Evolutionary conservation across 53 echinoderm and acorn worm species (phyloP).

Genomic region (Crossaster papposus): DNA sequence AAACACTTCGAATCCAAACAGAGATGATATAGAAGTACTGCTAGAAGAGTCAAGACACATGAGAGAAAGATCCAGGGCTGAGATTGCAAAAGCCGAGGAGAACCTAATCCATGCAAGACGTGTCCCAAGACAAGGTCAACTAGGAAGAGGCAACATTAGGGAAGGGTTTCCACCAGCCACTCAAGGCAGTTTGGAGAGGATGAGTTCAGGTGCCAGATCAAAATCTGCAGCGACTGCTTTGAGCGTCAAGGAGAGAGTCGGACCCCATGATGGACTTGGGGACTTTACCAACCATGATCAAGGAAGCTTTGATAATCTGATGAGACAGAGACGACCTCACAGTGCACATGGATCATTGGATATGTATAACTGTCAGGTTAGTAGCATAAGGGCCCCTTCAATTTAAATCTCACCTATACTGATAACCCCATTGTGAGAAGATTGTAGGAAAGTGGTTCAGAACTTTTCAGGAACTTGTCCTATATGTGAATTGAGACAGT

Average conservation of each 20-base stretch:
- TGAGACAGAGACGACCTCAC: constrained; percentile 24
- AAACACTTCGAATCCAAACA: background rate
- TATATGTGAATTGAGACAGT: too few species aligned
- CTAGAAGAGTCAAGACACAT: constrained; percentile 72
- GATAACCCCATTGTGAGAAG: too few species aligned
- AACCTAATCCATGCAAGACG: constrained; percentile 61
- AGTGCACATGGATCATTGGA: constrained; percentile 33
- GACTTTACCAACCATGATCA: background rate
- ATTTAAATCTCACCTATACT: too few species aligned
- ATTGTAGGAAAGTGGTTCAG: too few species aligned
- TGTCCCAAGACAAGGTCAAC: background rate
- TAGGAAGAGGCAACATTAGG: background rate
- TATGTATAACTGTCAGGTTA: constrained; percentile 38
- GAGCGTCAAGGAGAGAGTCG: background rate
- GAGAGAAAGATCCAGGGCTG: constrained; percentile 72
- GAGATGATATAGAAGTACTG: constrained; percentile 54
- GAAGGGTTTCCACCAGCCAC: background rate
- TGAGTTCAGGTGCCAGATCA: constrained; percentile 13
- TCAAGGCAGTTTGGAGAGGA: background rate
- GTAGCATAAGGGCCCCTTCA: too few species aligned
- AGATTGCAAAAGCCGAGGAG: constrained; percentile 86
- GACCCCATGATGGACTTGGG: background rate
- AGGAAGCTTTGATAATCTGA: background rate
- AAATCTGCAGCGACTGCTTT: background rate
- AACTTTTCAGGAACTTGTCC: too few species aligned